These are phyloP conservation scores for Hirtodrosophila cameraria DNA, from an alignment of 2,888 invertebrate genomes.

Conservation along the genomic window DNA sequence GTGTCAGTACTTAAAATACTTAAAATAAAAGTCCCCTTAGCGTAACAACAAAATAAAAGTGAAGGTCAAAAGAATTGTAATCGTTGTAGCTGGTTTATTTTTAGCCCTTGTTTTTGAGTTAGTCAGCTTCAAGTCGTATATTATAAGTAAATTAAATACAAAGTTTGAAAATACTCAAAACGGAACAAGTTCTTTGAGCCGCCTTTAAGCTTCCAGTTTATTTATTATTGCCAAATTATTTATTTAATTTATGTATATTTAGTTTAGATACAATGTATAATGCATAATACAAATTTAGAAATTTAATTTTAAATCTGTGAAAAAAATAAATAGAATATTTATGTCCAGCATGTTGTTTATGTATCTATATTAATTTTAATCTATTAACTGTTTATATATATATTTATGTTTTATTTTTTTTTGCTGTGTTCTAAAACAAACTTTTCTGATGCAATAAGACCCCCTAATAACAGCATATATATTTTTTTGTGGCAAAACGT, in stretches of 20 bases:
- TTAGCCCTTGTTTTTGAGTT: constrained; percentile 49
- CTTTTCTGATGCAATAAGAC: too few relatives aligned
- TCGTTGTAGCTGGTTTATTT: constrained; percentile 47
- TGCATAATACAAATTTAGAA: not conserved
- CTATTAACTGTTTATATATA: too few relatives aligned
- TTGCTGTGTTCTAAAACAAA: too few relatives aligned
- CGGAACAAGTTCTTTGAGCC: constrained; percentile 7
- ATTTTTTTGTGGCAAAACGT: not conserved
- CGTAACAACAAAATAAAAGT: constrained; percentile 18
- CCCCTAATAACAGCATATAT: too few relatives aligned
- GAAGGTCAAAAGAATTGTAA: constrained; percentile 67
- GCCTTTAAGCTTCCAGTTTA: not conserved
- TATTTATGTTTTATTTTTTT: too few relatives aligned
- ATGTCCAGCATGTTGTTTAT: too few relatives aligned
- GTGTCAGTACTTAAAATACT: constrained; percentile 28
- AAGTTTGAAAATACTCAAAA: not conserved
- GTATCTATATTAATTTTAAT: too few relatives aligned
- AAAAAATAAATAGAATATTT: too few relatives aligned
- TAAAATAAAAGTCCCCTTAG: constrained; percentile 19
- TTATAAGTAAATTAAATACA: constrained; percentile 4
- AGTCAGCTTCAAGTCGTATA: constrained; percentile 11
- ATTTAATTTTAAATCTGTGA: not conserved
- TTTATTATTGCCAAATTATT: constrained; percentile 3
- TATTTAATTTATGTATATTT: not conserved
- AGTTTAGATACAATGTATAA: not conserved